These are phyloP conservation scores for Ornithorhynchus anatinus DNA, from an alignment of 2,113 vertebrate species.

Conservation along the genomic window DNA sequence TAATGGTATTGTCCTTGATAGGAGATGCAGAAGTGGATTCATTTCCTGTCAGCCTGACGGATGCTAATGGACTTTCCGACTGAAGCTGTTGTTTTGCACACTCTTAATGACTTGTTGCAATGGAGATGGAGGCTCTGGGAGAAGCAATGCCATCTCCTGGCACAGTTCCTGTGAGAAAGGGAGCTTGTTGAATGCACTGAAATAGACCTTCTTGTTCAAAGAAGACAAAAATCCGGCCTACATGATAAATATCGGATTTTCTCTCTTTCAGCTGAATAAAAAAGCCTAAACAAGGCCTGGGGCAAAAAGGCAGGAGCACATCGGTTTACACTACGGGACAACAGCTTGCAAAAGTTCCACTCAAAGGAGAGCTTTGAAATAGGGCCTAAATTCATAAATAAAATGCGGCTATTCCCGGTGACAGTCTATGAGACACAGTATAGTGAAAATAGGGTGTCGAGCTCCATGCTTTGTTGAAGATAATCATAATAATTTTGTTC, in stretches of 20 bases:
- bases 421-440: too few relatives aligned
- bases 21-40: constrained; percentile 24
- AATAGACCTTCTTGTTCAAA: constrained; percentile 41
- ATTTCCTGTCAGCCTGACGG: constrained; percentile 50
- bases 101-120: constrained; percentile 53
- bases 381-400: not conserved
- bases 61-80: constrained; percentile 49
- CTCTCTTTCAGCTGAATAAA: too few relatives aligned
- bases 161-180: constrained; percentile 64
- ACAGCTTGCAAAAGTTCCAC: not conserved
- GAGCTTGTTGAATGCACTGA: constrained; percentile 30
- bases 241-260: constrained; percentile 28
- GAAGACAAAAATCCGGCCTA: constrained; percentile 11
- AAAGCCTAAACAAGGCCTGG: too few relatives aligned
- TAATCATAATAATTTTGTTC: too few relatives aligned
- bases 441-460: too few relatives aligned
- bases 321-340: not conserved
- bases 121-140: constrained; percentile 35
- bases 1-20: constrained; percentile 31
- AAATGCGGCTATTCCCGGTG: not conserved
- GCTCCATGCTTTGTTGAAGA: too few relatives aligned
- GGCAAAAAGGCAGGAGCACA: not conserved
- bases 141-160: constrained; percentile 68
- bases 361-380: not conserved
- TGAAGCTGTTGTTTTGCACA: constrained; percentile 49